A percentile compares a stretch with the other conserved stretches of the same genome.
These are phyloP conservation scores for Mechanitis messenoides DNA, from an alignment of 2,888 invertebrate species.

Conservation along the genomic window DNA sequence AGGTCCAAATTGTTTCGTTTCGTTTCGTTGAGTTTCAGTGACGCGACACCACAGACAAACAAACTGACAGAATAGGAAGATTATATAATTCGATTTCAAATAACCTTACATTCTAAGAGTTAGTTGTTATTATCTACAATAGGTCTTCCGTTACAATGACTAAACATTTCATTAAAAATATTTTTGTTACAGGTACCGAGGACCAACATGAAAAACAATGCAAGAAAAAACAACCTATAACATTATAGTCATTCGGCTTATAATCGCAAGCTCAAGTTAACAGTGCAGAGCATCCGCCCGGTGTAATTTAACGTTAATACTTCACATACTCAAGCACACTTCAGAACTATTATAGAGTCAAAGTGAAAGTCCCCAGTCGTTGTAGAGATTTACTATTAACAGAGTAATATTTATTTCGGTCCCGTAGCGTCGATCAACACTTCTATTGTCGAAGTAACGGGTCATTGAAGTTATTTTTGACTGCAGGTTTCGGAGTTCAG, in stretches of 20 bases:
- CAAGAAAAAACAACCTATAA: constrained; percentile 14
- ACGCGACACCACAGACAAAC: too few relatives aligned
- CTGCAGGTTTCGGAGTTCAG: constrained; percentile 15
- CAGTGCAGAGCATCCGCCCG: constrained; percentile 7
- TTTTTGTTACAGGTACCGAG: constrained; percentile 29
- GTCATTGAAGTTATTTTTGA: constrained; percentile 19
- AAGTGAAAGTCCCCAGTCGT: constrained; percentile 13
- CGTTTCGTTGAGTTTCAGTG: too few relatives aligned
- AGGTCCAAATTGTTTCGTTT: too few relatives aligned
- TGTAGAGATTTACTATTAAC: neutral
- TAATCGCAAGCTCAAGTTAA: constrained; percentile 6
- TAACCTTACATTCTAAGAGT: too few relatives aligned
- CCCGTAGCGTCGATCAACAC: constrained; percentile 29
- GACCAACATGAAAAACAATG: constrained; percentile 11
- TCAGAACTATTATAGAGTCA: constrained; percentile 24
- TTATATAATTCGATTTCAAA: too few relatives aligned
- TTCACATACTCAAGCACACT: constrained; percentile 29
- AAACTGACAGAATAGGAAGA: too few relatives aligned
- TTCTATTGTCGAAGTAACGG: constrained; percentile 29
- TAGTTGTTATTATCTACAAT: too few relatives aligned
- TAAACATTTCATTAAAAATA: constrained; percentile 21
- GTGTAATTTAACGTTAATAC: constrained; percentile 21
- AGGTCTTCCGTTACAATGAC: neutral
- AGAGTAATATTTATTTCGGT: constrained; percentile 19
- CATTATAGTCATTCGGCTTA: neutral